These are phyloP conservation scores for Agrotis ipsilon DNA, from an alignment of 2,888 invertebrate species.

Conservation along the genomic window DNA sequence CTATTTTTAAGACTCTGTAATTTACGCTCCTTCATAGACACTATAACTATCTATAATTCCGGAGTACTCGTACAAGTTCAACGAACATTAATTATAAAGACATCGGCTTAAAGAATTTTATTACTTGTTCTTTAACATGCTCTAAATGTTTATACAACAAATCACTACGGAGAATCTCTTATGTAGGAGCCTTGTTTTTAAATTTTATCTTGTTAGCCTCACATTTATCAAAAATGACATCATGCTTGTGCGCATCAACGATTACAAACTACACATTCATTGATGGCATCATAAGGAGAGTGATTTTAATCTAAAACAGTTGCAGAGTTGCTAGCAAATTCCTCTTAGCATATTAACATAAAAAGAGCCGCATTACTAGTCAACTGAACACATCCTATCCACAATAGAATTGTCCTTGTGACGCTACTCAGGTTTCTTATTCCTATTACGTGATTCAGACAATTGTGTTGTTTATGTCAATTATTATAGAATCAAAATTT, in stretches of 20 bases:
- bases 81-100: neutral
- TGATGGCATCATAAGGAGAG: conserved; percentile 30
- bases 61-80: conserved; percentile 4
- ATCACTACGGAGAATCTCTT: neutral
- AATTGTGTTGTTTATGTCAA: conserved; percentile 3
- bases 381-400: conserved; percentile 72
- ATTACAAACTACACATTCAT: neutral
- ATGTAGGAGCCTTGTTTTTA: neutral
- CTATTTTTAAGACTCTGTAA: neutral
- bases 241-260: conserved; percentile 17
- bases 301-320: conserved; percentile 38
- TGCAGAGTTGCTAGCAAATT: conserved; percentile 27
- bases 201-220: neutral
- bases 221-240: conserved; percentile 19
- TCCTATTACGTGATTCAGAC: conserved; percentile 45
- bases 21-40: neutral
- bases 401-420: conserved; percentile 75
- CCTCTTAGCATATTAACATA: conserved; percentile 54
- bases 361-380: conserved; percentile 61
- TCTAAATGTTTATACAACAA: neutral
- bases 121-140: neutral
- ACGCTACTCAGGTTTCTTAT: conserved; percentile 68
- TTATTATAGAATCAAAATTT: neutral
- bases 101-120: neutral
- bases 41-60: neutral